These are phyloP conservation scores for Beroe ovata DNA, from an alignment of 37 sponge, comb jelly and placozoan species.

Conservation along the genomic window DNA sequence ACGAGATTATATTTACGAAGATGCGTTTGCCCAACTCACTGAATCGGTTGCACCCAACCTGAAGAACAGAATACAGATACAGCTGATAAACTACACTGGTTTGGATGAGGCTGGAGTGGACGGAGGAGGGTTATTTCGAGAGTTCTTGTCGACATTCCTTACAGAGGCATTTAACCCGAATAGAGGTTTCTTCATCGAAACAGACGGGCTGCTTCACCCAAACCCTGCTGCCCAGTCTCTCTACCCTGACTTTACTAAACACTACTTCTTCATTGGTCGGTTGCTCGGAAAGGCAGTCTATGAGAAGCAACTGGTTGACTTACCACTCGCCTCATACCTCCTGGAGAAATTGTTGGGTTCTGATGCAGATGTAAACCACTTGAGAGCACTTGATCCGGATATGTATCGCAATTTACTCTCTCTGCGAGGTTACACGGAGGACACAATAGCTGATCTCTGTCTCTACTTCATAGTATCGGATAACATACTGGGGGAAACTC, in stretches of 20 bases:
- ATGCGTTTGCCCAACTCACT: constrained; percentile 82
- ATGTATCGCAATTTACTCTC: constrained; percentile 73
- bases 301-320: constrained; percentile 81
- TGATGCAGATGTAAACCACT: constrained; percentile 76
- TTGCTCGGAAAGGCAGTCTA: constrained; percentile 87
- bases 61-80: constrained; percentile 52
- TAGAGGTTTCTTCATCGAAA: constrained; percentile 58
- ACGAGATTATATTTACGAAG: constrained; percentile 84
- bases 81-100: constrained; percentile 66
- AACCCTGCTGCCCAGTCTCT: constrained; percentile 59
- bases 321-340: constrained; percentile 90
- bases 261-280: constrained; percentile 85
- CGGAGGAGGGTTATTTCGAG: constrained; percentile 69
- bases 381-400: constrained; percentile 88
- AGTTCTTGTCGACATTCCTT: constrained; percentile 23
- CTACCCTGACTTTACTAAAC: constrained; percentile 72
- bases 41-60: constrained; percentile 70
- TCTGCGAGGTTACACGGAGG: constrained; percentile 5
- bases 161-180: constrained; percentile 66
- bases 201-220: constrained; percentile 56
- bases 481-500: constrained; percentile 10
- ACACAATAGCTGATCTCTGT: constrained; percentile 49
- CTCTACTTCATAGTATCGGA: constrained; percentile 19
- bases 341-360: constrained; percentile 75
- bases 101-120: constrained; percentile 70